Evolutionary conservation across 1,140 invertebrate species (phyloP).

Genomic region (Drosophila bipectinata): DNA sequence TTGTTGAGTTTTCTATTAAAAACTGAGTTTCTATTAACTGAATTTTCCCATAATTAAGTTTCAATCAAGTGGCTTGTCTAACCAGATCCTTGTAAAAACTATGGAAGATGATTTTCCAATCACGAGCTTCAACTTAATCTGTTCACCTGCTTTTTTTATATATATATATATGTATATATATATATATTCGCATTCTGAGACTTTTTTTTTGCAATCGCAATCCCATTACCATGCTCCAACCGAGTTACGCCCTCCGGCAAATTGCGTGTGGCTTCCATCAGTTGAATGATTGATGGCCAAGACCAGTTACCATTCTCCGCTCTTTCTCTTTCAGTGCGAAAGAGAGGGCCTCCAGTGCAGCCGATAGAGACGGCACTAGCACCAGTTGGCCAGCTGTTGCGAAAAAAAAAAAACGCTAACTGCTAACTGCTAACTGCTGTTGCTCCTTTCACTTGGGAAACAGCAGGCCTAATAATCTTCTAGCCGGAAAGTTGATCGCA

Average conservation of each 20-base stretch:
- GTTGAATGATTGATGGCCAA: slow-evolving; percentile 52
- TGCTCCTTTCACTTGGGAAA: slow-evolving; percentile 2
- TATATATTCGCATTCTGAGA: slow-evolving; percentile 7
- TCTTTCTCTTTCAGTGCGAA: background rate
- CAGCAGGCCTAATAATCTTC: slow-evolving; percentile 36
- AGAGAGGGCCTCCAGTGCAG: background rate
- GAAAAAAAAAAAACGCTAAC: slow-evolving; percentile 22
- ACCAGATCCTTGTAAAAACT: background rate
- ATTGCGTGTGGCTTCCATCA: slow-evolving; percentile 54
- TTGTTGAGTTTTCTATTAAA: background rate
- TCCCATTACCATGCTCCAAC: slow-evolving; percentile 38
- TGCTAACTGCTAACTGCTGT: background rate
- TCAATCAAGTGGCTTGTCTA: background rate
- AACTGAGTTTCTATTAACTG: background rate
- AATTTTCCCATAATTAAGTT: background rate
- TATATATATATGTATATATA: slow-evolving; percentile 2
- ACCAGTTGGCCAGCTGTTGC: slow-evolving; percentile 39
- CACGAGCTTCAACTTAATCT: slow-evolving; percentile 25
- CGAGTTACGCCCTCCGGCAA: slow-evolving; percentile 48
- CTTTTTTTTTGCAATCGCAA: slow-evolving; percentile 24
- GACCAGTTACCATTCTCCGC: slow-evolving; percentile 15
- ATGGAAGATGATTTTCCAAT: slow-evolving; percentile 34
- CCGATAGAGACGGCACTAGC: background rate
- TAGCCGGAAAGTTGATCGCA: slow-evolving; percentile 34
- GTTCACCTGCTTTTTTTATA: slow-evolving; percentile 5